A percentile compares a stretch with the other conserved stretches of the same genome.
Evolutionary conservation across 2,113 vertebrate genomes (phyloP).

Genomic region (Egretta garzetta): DNA sequence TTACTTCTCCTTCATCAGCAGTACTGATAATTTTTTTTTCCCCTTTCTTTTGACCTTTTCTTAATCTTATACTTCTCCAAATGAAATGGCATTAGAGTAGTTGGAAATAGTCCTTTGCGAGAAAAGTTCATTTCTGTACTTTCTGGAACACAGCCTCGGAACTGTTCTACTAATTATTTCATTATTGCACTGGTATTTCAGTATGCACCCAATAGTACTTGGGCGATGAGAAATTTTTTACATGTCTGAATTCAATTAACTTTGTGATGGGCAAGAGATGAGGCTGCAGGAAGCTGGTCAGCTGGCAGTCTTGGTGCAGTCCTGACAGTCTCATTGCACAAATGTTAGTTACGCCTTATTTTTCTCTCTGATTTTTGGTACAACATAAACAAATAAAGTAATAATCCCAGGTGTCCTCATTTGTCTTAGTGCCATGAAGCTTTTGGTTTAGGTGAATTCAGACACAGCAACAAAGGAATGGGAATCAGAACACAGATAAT

Average conservation of each 20-base stretch:
- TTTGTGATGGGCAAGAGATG: background rate
- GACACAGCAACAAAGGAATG: background rate
- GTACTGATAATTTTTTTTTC: background rate
- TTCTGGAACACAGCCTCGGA: background rate
- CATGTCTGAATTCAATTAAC: background rate
- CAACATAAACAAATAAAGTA: background rate
- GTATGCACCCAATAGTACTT: background rate
- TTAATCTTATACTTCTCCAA: background rate
- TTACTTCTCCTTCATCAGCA: background rate
- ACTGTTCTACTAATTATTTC: background rate
- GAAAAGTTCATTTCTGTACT: background rate
- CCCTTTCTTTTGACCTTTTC: background rate
- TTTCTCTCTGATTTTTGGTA: background rate
- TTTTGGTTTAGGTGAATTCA: background rate
- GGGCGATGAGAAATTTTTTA: background rate
- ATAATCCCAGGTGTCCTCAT: background rate
- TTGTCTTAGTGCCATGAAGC: background rate
- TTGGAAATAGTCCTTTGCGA: background rate
- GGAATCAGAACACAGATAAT: background rate
- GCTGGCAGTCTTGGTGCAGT: background rate
- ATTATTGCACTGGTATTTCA: background rate
- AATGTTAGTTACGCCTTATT: background rate
- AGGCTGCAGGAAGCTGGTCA: background rate
- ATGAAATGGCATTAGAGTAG: background rate
- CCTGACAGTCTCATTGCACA: background rate